Conservation (phyloP, 1,140 invertebrate species). For the Leptinotarsa lineolata region DNA sequence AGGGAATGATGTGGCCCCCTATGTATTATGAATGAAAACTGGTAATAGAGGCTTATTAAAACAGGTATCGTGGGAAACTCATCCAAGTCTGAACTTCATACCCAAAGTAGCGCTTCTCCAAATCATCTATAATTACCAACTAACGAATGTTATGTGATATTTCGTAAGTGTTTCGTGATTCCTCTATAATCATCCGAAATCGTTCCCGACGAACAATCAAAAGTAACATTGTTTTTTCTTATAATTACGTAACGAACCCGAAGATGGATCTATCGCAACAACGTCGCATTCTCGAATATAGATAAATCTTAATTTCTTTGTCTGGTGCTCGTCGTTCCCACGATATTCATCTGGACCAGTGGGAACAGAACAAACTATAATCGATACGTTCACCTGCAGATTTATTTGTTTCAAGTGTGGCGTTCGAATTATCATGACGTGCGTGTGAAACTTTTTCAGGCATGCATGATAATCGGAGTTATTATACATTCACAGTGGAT, state of each 20-base stretch:
- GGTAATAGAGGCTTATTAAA: too few relatives aligned
- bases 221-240: not conserved
- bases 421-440: conserved; percentile 2
- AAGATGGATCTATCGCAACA: not conserved
- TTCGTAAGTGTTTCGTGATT: conserved; percentile 1
- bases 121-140: not conserved
- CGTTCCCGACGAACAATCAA: not conserved
- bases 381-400: conserved; percentile 2
- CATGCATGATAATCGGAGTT: not conserved
- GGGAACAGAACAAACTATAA: conserved; percentile 1
- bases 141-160: not conserved
- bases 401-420: conserved; percentile 6
- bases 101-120: too few relatives aligned
- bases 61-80: not conserved
- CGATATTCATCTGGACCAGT: conserved; percentile 5
- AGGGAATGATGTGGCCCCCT: too few relatives aligned
- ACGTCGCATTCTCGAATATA: not conserved
- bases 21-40: too few relatives aligned
- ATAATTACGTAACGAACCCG: not conserved
- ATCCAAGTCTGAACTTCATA: too few relatives aligned
- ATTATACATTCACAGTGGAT: not conserved
- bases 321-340: not conserved
- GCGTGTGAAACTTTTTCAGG: conserved; percentile 2
- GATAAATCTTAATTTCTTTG: conserved; percentile 8
- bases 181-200: not conserved